Evolutionary conservation across 2,113 vertebrate species (phyloP).

Genomic region (Recurvirostra avosetta): DNA sequence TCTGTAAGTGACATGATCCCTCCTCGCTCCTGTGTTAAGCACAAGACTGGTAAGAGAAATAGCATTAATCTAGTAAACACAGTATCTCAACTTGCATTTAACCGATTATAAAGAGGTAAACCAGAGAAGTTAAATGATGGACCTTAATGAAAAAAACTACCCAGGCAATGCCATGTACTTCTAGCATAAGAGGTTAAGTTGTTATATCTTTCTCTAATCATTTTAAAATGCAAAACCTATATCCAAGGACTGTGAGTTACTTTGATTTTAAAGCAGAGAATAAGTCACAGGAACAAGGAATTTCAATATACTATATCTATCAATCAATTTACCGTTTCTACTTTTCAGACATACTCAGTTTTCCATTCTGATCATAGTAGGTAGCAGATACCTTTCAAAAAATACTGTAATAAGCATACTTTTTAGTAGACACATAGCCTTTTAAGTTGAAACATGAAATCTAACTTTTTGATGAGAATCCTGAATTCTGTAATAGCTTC

Average conservation of each 20-base stretch:
- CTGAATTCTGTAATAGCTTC: neutral
- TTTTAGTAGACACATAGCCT: neutral
- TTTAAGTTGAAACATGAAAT: neutral
- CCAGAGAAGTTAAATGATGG: neutral
- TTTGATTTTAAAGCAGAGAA: neutral
- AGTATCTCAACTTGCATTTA: neutral
- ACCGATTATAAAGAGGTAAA: neutral
- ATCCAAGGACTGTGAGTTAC: neutral
- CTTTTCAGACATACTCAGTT: neutral
- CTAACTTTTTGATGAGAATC: neutral
- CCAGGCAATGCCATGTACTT: neutral
- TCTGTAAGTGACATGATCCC: slow-evolving; percentile 98
- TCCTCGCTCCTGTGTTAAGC: slow-evolving; percentile 84
- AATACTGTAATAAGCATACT: neutral
- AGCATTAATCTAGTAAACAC: neutral
- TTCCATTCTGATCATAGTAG: neutral
- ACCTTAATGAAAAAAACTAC: neutral
- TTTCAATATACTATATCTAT: neutral
- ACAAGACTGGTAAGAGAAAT: neutral
- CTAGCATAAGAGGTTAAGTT: neutral
- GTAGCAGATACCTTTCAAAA: neutral
- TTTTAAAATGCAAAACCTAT: neutral
- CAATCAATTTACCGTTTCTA: neutral
- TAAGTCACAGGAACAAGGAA: neutral
- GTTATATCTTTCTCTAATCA: neutral